Percentiles rank a stretch among this genome's conserved stretches.
Evolutionary conservation across 1,140 invertebrate genomes (phyloP).

Genomic region (Palaemon carinicauda): DNA sequence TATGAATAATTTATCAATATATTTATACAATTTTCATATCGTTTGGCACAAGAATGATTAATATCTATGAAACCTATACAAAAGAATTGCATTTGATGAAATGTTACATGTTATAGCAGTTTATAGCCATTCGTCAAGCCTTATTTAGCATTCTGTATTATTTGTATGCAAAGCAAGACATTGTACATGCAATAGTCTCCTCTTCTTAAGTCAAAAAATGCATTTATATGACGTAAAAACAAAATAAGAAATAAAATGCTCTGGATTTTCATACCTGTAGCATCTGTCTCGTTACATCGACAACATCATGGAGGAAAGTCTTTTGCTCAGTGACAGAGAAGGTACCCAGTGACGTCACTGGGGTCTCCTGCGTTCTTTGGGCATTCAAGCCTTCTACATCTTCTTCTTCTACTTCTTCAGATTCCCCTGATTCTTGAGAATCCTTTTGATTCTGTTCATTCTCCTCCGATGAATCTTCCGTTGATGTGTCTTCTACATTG

Average conservation of each 20-base stretch:
- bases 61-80: too few species aligned
- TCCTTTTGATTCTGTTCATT: neutral
- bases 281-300: constrained; percentile 15
- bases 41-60: too few species aligned
- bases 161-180: too few species aligned
- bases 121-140: too few species aligned
- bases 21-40: too few species aligned
- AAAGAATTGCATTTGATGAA: neutral
- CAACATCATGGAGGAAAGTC: constrained; percentile 20
- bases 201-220: neutral
- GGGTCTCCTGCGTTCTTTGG: neutral
- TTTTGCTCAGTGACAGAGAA: neutral
- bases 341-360: neutral
- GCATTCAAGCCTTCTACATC: neutral
- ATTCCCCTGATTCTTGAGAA: neutral
- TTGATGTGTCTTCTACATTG: neutral
- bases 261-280: neutral
- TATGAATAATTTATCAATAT: too few species aligned
- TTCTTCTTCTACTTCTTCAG: neutral
- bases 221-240: too few species aligned
- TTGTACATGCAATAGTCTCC: too few species aligned
- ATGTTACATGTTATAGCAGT: too few species aligned
- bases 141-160: too few species aligned
- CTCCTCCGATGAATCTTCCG: neutral
- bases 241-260: too few species aligned